A percentile compares a stretch with the other conserved stretches of the same genome.
These are phyloP conservation scores for Solen grandis DNA, from an alignment of 1,140 invertebrate species.

Conservation along the genomic window DNA sequence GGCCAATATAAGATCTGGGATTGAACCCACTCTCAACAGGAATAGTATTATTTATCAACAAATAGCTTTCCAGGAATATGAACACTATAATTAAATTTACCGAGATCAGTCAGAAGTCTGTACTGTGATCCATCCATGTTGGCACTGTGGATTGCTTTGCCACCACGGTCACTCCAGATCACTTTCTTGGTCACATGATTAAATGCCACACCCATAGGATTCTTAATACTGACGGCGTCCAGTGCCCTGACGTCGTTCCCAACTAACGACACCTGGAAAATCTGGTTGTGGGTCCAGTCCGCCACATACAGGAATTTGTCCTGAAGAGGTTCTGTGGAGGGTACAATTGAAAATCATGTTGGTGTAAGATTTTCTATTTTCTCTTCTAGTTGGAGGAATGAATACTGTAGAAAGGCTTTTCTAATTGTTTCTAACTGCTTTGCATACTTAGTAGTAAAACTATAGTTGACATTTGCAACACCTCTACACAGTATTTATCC, in stretches of 20 bases:
- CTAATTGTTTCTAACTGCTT: too few species aligned
- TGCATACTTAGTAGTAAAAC: too few species aligned
- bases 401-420: too few species aligned
- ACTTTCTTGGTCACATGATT: background rate
- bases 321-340: conserved; percentile 5
- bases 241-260: conserved; percentile 13
- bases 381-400: too few species aligned
- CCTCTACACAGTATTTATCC: too few species aligned
- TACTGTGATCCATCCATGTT: background rate
- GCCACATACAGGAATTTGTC: conserved; percentile 19
- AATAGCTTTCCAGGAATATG: too few species aligned
- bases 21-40: too few species aligned
- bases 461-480: too few species aligned
- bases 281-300: conserved; percentile 36
- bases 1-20: too few species aligned
- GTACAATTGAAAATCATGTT: too few species aligned
- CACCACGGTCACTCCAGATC: conserved; percentile 7
- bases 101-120: background rate
- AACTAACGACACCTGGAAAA: conserved; percentile 27
- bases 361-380: too few species aligned
- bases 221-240: background rate
- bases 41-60: too few species aligned
- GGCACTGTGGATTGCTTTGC: background rate
- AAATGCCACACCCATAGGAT: conserved; percentile 11
- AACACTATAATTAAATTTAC: conserved; percentile 11